Evolutionary conservation across 2,797 vertebrate genomes (phyloP).

Genomic region (Rhabdophis nuchalis): DNA sequence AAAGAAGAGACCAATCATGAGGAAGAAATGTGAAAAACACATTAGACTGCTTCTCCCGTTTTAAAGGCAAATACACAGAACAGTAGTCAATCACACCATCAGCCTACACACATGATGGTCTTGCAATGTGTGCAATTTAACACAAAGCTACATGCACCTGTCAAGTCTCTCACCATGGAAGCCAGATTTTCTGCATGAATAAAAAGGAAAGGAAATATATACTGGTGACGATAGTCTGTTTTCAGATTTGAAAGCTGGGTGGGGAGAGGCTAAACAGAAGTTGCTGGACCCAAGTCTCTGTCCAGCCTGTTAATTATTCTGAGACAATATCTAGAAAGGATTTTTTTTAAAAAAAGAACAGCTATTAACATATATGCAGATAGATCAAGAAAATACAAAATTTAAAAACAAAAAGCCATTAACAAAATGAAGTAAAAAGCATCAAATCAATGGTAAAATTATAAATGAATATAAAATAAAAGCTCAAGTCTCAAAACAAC

Average conservation of each 20-base stretch:
- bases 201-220: background rate
- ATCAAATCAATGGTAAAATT: background rate
- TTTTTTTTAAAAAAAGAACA: background rate
- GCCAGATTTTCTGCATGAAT: background rate
- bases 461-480: background rate
- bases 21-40: background rate
- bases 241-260: background rate
- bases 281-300: background rate
- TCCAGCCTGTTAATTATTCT: background rate
- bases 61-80: constrained; percentile 9
- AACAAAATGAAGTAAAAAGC: background rate
- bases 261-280: background rate
- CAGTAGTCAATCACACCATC: background rate
- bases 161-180: background rate
- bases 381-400: background rate
- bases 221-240: background rate
- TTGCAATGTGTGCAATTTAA: background rate
- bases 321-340: background rate
- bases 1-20: background rate
- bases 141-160: constrained; percentile 11
- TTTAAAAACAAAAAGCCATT: background rate
- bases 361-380: background rate
- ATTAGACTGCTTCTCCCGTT: background rate
- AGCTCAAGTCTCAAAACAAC: background rate
- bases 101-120: background rate